Evolutionary conservation across 2,888 invertebrate species (phyloP).

Genomic region (Thyatira batis): DNA sequence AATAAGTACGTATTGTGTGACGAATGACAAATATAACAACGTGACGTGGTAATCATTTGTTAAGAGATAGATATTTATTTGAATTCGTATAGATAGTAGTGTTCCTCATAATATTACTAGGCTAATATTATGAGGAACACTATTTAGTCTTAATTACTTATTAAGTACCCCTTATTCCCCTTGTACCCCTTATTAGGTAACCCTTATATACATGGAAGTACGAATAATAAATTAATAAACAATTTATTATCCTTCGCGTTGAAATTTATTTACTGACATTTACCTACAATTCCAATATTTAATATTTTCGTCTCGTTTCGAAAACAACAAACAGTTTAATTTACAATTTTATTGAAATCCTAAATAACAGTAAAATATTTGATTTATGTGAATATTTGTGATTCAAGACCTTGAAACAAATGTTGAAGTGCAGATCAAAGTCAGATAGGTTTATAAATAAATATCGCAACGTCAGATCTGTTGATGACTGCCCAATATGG

Average conservation of each 20-base stretch:
- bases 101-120: no score
- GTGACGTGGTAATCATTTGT: no score
- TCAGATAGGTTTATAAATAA: slow-evolving; percentile 51
- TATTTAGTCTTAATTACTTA: no score
- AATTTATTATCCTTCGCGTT: slow-evolving; percentile 11
- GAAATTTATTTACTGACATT: slow-evolving; percentile 1
- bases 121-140: no score
- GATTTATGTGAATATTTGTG: no score
- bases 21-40: no score
- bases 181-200: no score
- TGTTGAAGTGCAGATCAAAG: slow-evolving; percentile 56
- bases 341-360: neutral
- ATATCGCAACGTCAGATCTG: slow-evolving; percentile 30
- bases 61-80: no score
- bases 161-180: no score
- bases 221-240: slow-evolving; percentile 19
- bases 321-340: neutral
- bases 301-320: neutral
- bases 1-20: no score
- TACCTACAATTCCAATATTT: neutral
- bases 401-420: slow-evolving; percentile 51
- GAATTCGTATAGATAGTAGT: no score
- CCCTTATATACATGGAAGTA: slow-evolving; percentile 19
- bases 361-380: neutral
- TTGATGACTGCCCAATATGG: slow-evolving; percentile 42